These are phyloP conservation scores for Arizona elegans DNA, from an alignment of 2,113 vertebrate genomes.

Conservation along the genomic window DNA sequence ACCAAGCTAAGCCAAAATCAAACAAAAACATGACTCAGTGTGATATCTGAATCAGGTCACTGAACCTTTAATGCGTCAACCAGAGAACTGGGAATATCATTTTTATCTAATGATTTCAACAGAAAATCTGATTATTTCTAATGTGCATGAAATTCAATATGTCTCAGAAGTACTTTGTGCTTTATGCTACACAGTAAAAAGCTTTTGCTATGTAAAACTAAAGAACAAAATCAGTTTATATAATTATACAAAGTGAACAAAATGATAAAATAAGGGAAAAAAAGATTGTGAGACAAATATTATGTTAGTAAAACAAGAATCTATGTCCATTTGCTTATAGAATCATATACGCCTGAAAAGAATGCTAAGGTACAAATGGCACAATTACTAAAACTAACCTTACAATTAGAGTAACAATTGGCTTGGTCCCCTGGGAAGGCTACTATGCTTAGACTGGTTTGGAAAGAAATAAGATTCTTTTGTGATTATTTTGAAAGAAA, in stretches of 20 bases:
- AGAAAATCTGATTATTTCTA: background rate
- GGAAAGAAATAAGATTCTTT: background rate
- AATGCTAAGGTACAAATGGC: background rate
- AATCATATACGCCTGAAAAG: background rate
- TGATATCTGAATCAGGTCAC: background rate
- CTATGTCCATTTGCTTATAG: background rate
- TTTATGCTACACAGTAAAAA: background rate
- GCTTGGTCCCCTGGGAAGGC: background rate
- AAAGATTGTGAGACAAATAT: background rate
- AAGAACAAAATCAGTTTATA: background rate
- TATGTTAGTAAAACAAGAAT: background rate
- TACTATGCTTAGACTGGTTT: background rate
- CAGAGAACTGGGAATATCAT: background rate
- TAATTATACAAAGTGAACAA: background rate
- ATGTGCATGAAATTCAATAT: background rate
- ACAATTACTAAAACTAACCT: background rate
- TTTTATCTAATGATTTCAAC: background rate
- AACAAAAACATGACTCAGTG: background rate
- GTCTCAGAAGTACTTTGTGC: background rate
- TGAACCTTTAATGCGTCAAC: background rate
- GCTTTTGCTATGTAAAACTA: background rate
- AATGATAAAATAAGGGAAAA: background rate
- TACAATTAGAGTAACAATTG: background rate
- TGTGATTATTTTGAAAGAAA: background rate
- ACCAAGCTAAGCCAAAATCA: background rate